phyloP scores from a whole-genome alignment of 2,888 invertebrate species.

The Dyspetes luteomarginatus region DNA sequence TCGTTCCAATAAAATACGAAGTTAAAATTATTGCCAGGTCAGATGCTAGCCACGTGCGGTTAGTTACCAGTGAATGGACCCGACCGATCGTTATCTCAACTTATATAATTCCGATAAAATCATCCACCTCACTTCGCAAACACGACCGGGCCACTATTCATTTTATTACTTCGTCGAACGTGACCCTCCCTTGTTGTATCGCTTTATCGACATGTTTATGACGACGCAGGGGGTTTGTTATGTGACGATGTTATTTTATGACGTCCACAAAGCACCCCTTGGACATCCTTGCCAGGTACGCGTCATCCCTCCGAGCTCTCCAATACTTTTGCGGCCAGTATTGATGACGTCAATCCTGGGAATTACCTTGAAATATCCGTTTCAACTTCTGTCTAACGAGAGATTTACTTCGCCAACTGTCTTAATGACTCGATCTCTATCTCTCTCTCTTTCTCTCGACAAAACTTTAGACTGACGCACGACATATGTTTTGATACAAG shows the following conservation, averaged over 20 bases:
- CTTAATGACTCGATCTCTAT: constrained; percentile 5
- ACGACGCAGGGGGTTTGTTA: constrained; percentile 14
- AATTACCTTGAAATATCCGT: background rate
- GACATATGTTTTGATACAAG: background rate
- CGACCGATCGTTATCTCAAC: background rate
- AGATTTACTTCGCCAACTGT: constrained; percentile 13
- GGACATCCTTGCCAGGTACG: background rate
- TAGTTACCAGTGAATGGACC: constrained; percentile 30
- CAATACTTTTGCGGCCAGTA: constrained; percentile 6
- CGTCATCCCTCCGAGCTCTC: constrained; percentile 7
- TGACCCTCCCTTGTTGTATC: background rate
- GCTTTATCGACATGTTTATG: background rate
- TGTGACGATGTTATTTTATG: constrained; percentile 27
- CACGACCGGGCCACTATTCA: background rate
- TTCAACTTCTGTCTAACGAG: background rate
- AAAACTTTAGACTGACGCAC: constrained; percentile 40
- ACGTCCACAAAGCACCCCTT: background rate
- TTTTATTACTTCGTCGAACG: constrained; percentile 13
- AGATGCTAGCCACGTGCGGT: background rate
- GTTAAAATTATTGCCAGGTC: constrained; percentile 37
- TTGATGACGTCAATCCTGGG: background rate
- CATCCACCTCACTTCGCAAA: constrained; percentile 14
- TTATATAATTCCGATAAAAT: constrained; percentile 44
- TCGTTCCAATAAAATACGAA: constrained; percentile 22
- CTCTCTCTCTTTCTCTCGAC: too few relatives aligned